Evolutionary conservation across 2,113 vertebrate species (phyloP), one percentile per base, ranked within the genome.

Genomic region (Channa argus): DNA sequence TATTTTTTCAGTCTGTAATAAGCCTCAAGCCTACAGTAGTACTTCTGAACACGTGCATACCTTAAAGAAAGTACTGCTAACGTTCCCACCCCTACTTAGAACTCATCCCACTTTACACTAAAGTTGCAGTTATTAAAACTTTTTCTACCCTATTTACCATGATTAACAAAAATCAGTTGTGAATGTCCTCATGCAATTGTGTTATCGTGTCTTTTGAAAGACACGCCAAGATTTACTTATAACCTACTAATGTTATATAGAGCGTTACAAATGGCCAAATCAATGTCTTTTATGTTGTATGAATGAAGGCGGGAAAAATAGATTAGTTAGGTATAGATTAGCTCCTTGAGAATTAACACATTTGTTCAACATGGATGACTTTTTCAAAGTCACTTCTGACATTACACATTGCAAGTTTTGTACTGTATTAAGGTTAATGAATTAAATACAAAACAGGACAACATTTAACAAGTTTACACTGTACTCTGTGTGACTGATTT

Each of bases 231-330:
- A 65, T 58, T 14, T 41, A 52, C 62, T 71, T 51, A n/a, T 52
- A 58, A 61, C 47, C 36, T 36, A 5, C 52, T 61, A 50, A 67
- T 1, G 77, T 60, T 80, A 84, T 84, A 11, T 88, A 84, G 89
- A 89, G 86, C 84, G 8, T 89, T 71, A 69, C 84, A 81, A 87
- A 88, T 87, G 62, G 65, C 38, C 14, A 54, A 69, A 91, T 91
- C 88, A 9, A 89, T 88, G 55, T 7, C 36, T 44, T 44, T 56
- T 56, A 85, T 77, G 83, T 62, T 58, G 58, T 78, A 71, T 65
- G 70, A 62, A 78, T 37, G 13, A 6, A 34, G 64, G 53, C 73
- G 44, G 61, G 59, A n/a, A 44, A 49, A 63, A 83, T 0, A 56
- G 54, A 86, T 88, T 55, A 61, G 65, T 73, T 39, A 52, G 14